Base-by-base conservation (phyloP, 2,888 invertebrate species). In the Ashinkailepas kermadecensis region DNA sequence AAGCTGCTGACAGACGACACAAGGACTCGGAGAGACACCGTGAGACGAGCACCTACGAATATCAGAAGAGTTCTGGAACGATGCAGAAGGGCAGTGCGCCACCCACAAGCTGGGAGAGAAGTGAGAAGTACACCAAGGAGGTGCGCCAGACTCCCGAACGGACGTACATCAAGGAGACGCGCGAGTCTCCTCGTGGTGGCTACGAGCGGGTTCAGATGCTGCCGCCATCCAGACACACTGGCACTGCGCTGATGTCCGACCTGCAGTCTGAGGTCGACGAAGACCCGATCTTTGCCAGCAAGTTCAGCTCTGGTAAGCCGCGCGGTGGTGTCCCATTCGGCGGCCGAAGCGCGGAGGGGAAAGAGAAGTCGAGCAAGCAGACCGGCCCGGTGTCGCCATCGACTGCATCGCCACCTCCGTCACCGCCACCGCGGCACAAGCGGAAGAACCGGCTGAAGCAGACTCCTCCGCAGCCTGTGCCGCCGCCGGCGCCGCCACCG, bases 381-480 rank as follows among this genome's bases (percentile, higher is more conserved):
- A 9, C 65, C 2, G 62, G 18, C 18, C 23, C 70, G 13, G 15
- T 21, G 54, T 74, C 74, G 7, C 57, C 78, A 10, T 80, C 70
- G 21, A 7, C 25, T 21, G 18, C 62, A 12, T 78, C 82, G 54
- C 80, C 80, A 25, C 80, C 84, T 11, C 84, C 84, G 2, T 82
- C 83, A 8, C 83, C 84, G 12, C 84, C 84, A 62, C 83, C 83
- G 25, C 82, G 83, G 21, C 82, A 82, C 64, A 83, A 83, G 81
- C 62, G 83, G 18, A 83, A 83, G 65, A 82, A 81, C 78, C 82
- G 82, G 67, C 83, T 83, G 18, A 83, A 83, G 79, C 78, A 58
- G 58, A 13, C 74, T 23, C 57, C n/a, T n/a, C 15, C 78, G 78
- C 78, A 57, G 74, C 18, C 74, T 6, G 54, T 54, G 54, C 74